phyloP scores from a whole-genome alignment of 1,140 invertebrate genomes.

The Sycophila sp. region DNA sequence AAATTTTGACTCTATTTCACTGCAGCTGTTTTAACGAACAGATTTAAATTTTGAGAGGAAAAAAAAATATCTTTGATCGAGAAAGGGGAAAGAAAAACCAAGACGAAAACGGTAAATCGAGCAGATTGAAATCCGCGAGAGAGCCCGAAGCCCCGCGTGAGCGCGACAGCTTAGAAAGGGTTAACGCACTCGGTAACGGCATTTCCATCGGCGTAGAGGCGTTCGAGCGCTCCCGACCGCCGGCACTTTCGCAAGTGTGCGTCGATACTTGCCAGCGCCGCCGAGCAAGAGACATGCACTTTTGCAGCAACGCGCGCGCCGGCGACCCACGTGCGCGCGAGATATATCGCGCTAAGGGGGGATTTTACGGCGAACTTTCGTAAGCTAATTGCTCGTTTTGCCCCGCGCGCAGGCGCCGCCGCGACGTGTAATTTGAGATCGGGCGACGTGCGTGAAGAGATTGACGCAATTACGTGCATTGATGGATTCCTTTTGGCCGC shows the following conservation, averaged over 20 bases:
- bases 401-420: constrained; percentile 21
- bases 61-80: no score
- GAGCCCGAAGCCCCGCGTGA: no score
- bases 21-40: no score
- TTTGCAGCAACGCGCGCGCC: not conserved
- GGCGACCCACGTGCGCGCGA: constrained; percentile 14
- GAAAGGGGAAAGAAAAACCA: no score
- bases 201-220: not conserved
- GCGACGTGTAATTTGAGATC: not conserved
- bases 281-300: not conserved
- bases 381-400: constrained; percentile 30
- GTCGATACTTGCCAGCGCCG: not conserved
- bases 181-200: not conserved
- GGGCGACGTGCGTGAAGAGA: not conserved
- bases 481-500: not conserved
- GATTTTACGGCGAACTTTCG: constrained; percentile 32
- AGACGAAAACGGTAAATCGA: no score
- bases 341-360: constrained; percentile 16
- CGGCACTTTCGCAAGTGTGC: not conserved
- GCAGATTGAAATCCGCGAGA: no score
- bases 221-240: not conserved
- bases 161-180: not conserved
- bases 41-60: no score
- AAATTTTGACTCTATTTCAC: no score
- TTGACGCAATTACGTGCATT: not conserved